A percentile compares a stretch with the other conserved stretches of the same genome.
These are phyloP conservation scores for Oreochromis aureus DNA, from an alignment of 2,113 vertebrate genomes.

Conservation along the genomic window DNA sequence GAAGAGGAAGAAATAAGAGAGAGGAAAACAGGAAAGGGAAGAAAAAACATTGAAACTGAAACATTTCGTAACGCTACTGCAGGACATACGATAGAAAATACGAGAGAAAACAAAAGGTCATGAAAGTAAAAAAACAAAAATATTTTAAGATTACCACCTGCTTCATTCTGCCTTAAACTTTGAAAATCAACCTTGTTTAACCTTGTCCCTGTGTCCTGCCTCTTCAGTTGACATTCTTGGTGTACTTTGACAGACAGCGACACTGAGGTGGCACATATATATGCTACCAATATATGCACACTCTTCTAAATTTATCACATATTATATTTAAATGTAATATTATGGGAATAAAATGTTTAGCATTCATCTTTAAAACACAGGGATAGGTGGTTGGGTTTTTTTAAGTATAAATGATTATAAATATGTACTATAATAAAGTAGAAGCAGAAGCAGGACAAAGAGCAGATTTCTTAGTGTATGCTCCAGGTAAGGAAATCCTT, in stretches of 20 bases:
- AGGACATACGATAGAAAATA: accelerated
- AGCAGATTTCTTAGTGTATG: neutral
- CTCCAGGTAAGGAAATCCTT: neutral
- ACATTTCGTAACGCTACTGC: accelerated
- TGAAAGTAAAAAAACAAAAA: neutral
- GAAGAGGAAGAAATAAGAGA: neutral
- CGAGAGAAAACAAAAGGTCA: accelerated
- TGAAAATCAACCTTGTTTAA: neutral
- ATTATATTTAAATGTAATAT: neutral
- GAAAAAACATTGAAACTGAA: neutral
- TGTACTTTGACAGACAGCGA: neutral
- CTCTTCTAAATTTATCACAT: neutral
- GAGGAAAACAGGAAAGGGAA: neutral
- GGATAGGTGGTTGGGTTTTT: accelerated
- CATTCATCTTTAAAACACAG: neutral
- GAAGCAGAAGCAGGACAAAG: neutral
- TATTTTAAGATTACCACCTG: neutral
- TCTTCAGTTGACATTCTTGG: accelerated
- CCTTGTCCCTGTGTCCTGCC: neutral
- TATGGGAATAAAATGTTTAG: neutral
- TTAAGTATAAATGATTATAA: accelerated
- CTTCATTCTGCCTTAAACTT: neutral
- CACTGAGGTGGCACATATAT: too few species aligned
- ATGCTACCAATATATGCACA: too few species aligned
- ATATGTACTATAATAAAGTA: neutral